Conservation (phyloP, 2,888 invertebrate genomes). For the Amphipoea oculea region DNA sequence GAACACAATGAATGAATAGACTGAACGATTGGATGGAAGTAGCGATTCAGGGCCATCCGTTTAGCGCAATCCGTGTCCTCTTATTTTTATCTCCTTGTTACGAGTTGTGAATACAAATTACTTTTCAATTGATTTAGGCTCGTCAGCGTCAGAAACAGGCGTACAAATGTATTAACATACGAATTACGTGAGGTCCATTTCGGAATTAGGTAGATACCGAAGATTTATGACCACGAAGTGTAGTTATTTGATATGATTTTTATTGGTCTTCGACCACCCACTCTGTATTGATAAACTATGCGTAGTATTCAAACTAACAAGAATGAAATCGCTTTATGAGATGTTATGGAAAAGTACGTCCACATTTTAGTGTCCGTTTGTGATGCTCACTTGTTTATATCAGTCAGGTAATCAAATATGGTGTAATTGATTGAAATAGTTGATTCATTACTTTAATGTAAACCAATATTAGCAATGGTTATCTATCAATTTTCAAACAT, state of each 20-base stretch:
- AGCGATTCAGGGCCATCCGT: constrained; percentile 56
- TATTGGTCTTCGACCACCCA: constrained; percentile 34
- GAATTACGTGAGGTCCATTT: constrained; percentile 54
- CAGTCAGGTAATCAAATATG: constrained; percentile 1
- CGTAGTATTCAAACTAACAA: neutral
- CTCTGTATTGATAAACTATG: neutral
- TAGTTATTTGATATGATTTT: constrained; percentile 41
- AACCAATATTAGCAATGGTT: neutral
- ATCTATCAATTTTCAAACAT: constrained; percentile 9
- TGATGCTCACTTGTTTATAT: neutral
- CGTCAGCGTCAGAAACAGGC: constrained; percentile 37
- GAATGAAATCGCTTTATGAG: neutral
- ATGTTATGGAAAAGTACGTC: neutral
- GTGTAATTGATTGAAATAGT: constrained; percentile 1
- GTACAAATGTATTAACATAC: constrained; percentile 34
- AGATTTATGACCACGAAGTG: constrained; percentile 44
- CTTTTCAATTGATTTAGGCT: constrained; percentile 45
- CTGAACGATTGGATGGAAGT: constrained; percentile 58
- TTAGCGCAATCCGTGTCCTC: constrained; percentile 56
- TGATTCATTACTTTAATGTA: constrained; percentile 7
- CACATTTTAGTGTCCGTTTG: neutral
- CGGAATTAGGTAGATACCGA: constrained; percentile 23
- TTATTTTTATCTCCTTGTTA: constrained; percentile 55
- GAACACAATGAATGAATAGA: constrained; percentile 73
- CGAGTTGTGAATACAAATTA: constrained; percentile 53